These are phyloP conservation scores for Theretra japonica DNA, from an alignment of 2,888 invertebrate species.

Conservation along the genomic window DNA sequence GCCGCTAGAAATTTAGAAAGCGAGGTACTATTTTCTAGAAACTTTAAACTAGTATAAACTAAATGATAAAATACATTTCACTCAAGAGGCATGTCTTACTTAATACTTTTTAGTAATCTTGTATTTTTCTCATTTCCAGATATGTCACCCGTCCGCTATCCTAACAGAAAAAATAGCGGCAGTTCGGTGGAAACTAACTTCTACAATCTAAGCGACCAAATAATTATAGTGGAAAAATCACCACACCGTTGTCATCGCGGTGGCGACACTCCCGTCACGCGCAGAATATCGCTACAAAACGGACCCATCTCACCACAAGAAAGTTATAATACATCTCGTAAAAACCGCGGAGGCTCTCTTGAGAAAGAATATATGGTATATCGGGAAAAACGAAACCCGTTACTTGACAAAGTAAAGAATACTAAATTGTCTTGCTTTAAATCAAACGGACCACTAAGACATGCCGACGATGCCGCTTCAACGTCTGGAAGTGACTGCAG, in stretches of 20 bases:
- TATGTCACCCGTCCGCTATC: constrained; percentile 87
- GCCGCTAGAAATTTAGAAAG: constrained; percentile 34
- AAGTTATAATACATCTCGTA: constrained; percentile 77
- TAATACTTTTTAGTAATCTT: constrained; percentile 4
- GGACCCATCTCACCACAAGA: constrained; percentile 76
- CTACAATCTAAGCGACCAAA: constrained; percentile 87
- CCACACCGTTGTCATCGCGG: constrained; percentile 76
- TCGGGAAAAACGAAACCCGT: constrained; percentile 88
- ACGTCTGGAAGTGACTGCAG: constrained; percentile 83
- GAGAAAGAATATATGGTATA: constrained; percentile 85
- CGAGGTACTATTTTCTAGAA: constrained; percentile 7
- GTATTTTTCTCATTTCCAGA: constrained; percentile 73
- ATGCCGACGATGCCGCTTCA: constrained; percentile 78
- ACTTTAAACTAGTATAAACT: constrained; percentile 31
- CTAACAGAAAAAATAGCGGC: constrained; percentile 86
- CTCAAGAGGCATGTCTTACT: not conserved
- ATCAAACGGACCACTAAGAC: constrained; percentile 81
- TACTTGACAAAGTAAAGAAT: constrained; percentile 89
- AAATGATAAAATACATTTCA: not conserved
- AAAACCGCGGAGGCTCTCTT: constrained; percentile 78
- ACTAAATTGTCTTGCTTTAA: constrained; percentile 88
- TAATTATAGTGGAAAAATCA: constrained; percentile 85
- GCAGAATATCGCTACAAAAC: constrained; percentile 78
- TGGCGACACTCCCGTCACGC: constrained; percentile 68
- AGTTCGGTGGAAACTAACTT: constrained; percentile 87